These are phyloP conservation scores for Chondrilla cf. caribensis DNA, from an alignment of 37 sponge, comb jelly and placozoan species.

Conservation along the genomic window DNA sequence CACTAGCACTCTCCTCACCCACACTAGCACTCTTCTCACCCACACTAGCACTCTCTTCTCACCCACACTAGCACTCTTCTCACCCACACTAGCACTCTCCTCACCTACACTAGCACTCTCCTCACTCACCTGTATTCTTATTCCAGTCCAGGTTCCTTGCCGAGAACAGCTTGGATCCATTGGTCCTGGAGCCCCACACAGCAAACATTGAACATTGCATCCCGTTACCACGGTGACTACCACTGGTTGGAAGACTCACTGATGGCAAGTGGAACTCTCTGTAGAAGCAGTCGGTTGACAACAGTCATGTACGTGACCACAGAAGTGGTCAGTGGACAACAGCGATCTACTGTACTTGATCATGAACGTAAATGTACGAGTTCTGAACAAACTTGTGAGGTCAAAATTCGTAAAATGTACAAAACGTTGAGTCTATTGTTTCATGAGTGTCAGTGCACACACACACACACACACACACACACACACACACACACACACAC, in stretches of 20 bases:
- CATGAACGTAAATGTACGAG: too few relatives aligned
- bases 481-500: neutral
- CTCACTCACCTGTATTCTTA: constrained; percentile 39
- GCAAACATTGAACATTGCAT: constrained; percentile 68
- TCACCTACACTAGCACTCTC: neutral
- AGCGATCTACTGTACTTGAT: too few relatives aligned
- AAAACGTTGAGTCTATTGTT: too few relatives aligned
- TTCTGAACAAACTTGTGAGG: neutral
- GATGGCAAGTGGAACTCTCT: constrained; percentile 19
- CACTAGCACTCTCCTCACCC: neutral
- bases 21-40: neutral
- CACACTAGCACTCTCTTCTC: neutral
- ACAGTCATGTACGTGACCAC: too few relatives aligned
- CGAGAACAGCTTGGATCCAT: constrained; percentile 43
- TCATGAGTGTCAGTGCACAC: too few relatives aligned
- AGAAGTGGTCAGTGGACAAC: too few relatives aligned
- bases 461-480: neutral
- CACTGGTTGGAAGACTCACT: neutral
- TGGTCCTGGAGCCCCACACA: constrained; percentile 61
- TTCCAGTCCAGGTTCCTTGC: constrained; percentile 74
- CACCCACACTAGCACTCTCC: neutral
- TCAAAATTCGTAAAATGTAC: too few relatives aligned
- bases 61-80: neutral
- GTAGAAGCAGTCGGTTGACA: neutral
- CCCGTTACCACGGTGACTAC: neutral